Conservation (phyloP, 1,140 invertebrate genomes). For the Mya arenaria region DNA sequence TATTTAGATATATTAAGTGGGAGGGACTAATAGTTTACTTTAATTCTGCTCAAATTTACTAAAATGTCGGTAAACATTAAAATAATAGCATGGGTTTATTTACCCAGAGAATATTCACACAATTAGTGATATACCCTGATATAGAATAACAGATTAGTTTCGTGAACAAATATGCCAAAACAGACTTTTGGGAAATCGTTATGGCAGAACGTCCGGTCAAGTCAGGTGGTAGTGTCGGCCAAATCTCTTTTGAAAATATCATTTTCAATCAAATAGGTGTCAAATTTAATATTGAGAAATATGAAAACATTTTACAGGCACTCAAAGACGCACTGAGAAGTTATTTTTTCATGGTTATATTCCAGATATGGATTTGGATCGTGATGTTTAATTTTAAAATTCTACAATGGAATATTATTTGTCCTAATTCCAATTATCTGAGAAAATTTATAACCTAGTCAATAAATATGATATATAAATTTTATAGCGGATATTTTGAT, state of each 20-base stretch:
- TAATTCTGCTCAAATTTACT: constrained; percentile 53
- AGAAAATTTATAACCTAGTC: constrained; percentile 35
- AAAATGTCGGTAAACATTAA: constrained; percentile 48
- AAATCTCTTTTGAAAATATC: too few relatives aligned
- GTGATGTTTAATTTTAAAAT: too few relatives aligned
- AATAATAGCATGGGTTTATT: constrained; percentile 26
- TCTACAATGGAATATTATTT: not conserved
- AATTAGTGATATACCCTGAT: not conserved
- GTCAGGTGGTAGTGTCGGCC: too few relatives aligned
- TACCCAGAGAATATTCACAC: not conserved
- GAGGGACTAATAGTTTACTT: constrained; percentile 43
- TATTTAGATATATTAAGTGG: constrained; percentile 54
- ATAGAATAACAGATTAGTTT: constrained; percentile 34
- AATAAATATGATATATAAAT: constrained; percentile 54
- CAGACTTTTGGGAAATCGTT: not conserved
- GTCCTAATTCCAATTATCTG: constrained; percentile 30
- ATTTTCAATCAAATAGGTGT: too few relatives aligned
- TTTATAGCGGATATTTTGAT: constrained; percentile 45
- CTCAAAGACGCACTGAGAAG: too few relatives aligned
- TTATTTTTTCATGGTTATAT: too few relatives aligned
- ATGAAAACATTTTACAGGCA: too few relatives aligned
- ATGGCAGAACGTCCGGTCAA: not conserved
- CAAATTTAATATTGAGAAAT: too few relatives aligned
- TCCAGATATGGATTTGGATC: too few relatives aligned
- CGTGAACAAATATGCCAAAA: not conserved